Base-by-base conservation (phyloP, 2,888 invertebrate genomes). In the Resseliella maxima region DNA sequence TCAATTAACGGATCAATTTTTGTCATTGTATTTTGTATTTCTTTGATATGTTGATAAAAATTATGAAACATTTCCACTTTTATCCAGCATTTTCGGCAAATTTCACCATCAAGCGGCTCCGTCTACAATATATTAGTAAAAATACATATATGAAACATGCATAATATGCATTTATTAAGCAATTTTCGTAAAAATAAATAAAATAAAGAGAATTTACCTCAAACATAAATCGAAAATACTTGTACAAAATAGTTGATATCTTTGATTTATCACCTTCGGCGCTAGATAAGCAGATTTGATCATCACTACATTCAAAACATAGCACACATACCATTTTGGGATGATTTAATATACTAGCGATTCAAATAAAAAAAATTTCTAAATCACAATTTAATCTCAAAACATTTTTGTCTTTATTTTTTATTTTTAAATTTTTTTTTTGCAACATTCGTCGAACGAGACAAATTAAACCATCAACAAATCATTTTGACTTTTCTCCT, bases 81-180 rank as follows among this genome's bases (percentile, higher is more conserved):
- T n/a, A 36, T 38, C 83, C 83, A 83, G n/a, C 83, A 83, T 83
- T 83, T 83, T 83, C 41, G 38, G n/a, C 83, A 83, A 8, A 83
- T 24, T 38, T 38, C 83, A 83, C 83, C 83, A 38, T 31, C 21
- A 8, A 12, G 12, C 1, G 83, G 41, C n/a, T 83, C 83, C 0
- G 5, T 38, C 83, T 41, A 15, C 3, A 83, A 81, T 18, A 81
- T 35, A 64, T 31, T 12, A 18, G 18, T 36, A 3, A 36, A 81
- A 81, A 36, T 3, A 24, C 5, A 27, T n/a, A 59, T 21, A 10
- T 50, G 5, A 21, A 12, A 50, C n/a, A n/a, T n/a, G n/a, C n/a
- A n/a, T n/a, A 10, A 10, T 45, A 45, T 45, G 45, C 5, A 45
- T 12, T 10, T 10, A n/a, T 6, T 59, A 24, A 59, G 18, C 3